These are phyloP conservation scores for Drosophila diplacantha DNA, from an alignment of 2,888 invertebrate species.

Conservation along the genomic window DNA sequence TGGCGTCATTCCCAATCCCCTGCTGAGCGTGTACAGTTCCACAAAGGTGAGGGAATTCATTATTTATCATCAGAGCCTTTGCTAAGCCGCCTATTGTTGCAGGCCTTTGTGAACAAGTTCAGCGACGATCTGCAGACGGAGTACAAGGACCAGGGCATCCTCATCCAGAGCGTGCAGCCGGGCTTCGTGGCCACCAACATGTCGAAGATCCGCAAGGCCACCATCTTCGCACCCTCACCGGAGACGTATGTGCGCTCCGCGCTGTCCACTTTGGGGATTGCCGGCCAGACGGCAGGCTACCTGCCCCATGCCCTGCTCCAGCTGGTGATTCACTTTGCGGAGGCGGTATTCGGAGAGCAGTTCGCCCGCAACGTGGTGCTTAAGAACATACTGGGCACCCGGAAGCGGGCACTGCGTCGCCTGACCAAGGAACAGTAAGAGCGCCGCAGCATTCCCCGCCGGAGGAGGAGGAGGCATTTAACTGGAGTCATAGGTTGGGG, in stretches of 20 bases:
- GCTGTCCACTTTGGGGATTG: conserved; percentile 84
- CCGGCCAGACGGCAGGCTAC: conserved; percentile 86
- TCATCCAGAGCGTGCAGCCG: conserved; percentile 89
- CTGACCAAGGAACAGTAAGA: conserved; percentile 65
- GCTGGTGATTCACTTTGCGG: conserved; percentile 57
- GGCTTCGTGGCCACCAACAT: conserved; percentile 95
- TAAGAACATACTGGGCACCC: conserved; percentile 66
- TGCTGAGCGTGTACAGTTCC: conserved; percentile 91
- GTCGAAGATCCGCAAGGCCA: conserved; percentile 87
- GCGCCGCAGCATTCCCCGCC: neutral
- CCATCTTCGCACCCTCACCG: conserved; percentile 87
- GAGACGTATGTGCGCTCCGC: conserved; percentile 85
- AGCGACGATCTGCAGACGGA: conserved; percentile 87
- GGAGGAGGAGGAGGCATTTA: conserved; percentile 16
- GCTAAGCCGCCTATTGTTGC: conserved; percentile 32
- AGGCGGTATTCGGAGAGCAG: conserved; percentile 64
- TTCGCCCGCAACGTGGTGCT: conserved; percentile 72
- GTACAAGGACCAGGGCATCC: conserved; percentile 84
- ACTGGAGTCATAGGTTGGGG: conserved; percentile 1
- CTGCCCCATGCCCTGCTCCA: conserved; percentile 78
- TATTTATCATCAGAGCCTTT: neutral
- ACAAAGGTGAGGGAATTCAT: conserved; percentile 82
- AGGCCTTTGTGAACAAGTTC: conserved; percentile 90
- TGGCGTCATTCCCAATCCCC: conserved; percentile 87
- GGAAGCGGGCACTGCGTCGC: conserved; percentile 72